Conservation (phyloP, 2,113 vertebrate species). For the Neomonachus schauinslandi region DNA sequence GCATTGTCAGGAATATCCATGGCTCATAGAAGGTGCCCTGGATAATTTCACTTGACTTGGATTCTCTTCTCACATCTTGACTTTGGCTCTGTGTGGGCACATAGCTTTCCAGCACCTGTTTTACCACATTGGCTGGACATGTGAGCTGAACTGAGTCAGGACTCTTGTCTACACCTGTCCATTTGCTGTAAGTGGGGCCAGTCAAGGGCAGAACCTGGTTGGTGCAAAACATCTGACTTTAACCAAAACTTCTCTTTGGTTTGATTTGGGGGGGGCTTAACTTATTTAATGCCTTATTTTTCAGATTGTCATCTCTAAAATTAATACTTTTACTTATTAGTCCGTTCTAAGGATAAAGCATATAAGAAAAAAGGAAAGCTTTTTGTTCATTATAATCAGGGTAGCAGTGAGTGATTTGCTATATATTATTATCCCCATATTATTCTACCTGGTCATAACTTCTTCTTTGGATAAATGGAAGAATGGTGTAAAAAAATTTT, state of each 20-base stretch:
- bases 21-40: not conserved
- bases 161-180: not conserved
- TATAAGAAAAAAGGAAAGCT: not conserved
- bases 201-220: not conserved
- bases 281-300: not conserved
- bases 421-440: not conserved
- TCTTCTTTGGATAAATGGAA: slow-evolving; percentile 38
- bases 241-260: not conserved
- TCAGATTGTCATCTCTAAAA: not conserved
- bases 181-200: not conserved
- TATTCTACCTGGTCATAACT: not conserved
- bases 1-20: not conserved
- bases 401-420: not conserved
- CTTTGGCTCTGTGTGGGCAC: not conserved
- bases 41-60: not conserved
- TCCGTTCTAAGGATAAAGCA: not conserved
- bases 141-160: not conserved
- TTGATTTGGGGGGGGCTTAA: not conserved
- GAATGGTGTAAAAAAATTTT: not conserved
- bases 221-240: not conserved
- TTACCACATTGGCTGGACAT: not conserved
- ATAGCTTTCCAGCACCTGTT: not conserved
- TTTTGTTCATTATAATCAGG: not conserved
- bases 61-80: not conserved
- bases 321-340: not conserved